These are phyloP conservation scores for Bolborhynchus lineola DNA, from an alignment of 2,113 vertebrate genomes.

Conservation along the genomic window DNA sequence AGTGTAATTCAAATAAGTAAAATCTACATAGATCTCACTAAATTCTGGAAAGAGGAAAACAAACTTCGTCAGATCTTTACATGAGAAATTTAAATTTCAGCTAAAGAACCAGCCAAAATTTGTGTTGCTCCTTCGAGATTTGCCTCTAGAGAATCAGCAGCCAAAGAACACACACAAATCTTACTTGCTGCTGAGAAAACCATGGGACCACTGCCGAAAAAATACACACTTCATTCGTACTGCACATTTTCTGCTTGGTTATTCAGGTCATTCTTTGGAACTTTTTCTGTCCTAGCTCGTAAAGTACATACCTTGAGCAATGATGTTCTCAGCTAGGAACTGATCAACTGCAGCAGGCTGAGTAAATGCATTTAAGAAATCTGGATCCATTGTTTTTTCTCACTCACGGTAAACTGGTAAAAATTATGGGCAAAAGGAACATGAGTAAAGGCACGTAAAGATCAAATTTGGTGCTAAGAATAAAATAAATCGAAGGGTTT, in stretches of 20 bases:
- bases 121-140: neutral
- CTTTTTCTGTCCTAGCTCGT: neutral
- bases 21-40: neutral
- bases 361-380: slow-evolving; percentile 27
- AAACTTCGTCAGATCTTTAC: neutral
- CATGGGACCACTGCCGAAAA: neutral
- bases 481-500: fast-evolving
- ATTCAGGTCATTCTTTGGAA: neutral
- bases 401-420: neutral
- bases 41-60: neutral
- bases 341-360: neutral
- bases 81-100: neutral
- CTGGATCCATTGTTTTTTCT: slow-evolving; percentile 60
- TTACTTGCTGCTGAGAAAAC: neutral
- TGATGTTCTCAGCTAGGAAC: neutral
- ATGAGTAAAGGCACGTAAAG: neutral
- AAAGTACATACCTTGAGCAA: slow-evolving; percentile 36
- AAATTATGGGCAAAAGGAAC: neutral
- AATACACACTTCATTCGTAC: neutral
- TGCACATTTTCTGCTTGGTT: neutral
- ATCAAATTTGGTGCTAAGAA: neutral
- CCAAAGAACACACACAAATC: neutral
- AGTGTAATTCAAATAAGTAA: neutral
- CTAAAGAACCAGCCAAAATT: neutral
- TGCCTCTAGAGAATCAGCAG: neutral